phyloP scores from a whole-genome alignment of 2,888 invertebrate species.

The Mesochorus sp. region DNA sequence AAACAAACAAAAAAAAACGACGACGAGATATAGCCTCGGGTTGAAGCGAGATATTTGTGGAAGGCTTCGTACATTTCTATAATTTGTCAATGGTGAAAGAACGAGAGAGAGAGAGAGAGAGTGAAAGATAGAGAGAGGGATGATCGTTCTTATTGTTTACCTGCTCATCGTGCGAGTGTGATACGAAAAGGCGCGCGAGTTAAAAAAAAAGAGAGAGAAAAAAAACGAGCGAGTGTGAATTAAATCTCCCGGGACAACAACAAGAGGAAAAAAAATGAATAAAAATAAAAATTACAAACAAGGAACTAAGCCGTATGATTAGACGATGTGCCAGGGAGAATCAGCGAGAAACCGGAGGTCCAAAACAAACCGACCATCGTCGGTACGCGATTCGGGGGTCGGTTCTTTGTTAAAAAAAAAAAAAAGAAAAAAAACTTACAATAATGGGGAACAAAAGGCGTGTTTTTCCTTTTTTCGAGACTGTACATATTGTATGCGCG shows the following conservation, averaged over 20 bases:
- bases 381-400: slow-evolving; percentile 43
- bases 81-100: slow-evolving; percentile 66
- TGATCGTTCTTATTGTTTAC: slow-evolving; percentile 62
- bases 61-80: slow-evolving; percentile 69
- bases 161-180: slow-evolving; percentile 58
- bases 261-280: slow-evolving; percentile 29
- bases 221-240: slow-evolving; percentile 48
- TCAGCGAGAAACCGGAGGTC: slow-evolving; percentile 58
- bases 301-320: slow-evolving; percentile 65
- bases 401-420: slow-evolving; percentile 47
- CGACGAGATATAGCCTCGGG: slow-evolving; percentile 47
- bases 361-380: slow-evolving; percentile 37
- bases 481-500: slow-evolving; percentile 65
- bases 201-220: slow-evolving; percentile 30
- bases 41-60: slow-evolving; percentile 58
- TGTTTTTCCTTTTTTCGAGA: slow-evolving; percentile 60
- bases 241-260: slow-evolving; percentile 25
- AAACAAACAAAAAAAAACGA: slow-evolving; percentile 32
- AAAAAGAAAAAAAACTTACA: slow-evolving; percentile 48
- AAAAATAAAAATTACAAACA: slow-evolving; percentile 41
- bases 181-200: slow-evolving; percentile 35
- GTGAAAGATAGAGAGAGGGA: slow-evolving; percentile 35
- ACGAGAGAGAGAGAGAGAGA: slow-evolving; percentile 41
- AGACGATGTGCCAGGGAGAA: slow-evolving; percentile 67
- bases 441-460: slow-evolving; percentile 66